These are phyloP conservation scores for Molanna angustata DNA, from an alignment of 2,888 invertebrate species.

Conservation along the genomic window DNA sequence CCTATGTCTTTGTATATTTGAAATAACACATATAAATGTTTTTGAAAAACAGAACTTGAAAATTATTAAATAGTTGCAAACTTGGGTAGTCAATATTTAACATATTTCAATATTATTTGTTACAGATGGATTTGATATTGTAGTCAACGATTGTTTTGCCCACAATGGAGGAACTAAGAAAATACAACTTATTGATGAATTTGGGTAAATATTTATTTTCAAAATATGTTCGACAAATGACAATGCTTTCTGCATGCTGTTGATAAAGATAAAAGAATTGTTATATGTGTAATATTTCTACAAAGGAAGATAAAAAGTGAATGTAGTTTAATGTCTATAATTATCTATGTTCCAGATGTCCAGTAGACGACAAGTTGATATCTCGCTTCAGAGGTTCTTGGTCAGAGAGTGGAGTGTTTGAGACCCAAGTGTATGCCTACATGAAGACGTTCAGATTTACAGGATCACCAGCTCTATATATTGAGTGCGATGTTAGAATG, in stretches of 20 bases:
- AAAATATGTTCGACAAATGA: neutral
- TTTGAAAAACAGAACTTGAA: too few species aligned
- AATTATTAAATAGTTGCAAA: too few species aligned
- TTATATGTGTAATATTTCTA: too few species aligned
- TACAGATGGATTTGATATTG: constrained; percentile 90
- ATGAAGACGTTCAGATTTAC: constrained; percentile 95
- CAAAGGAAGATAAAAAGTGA: constrained; percentile 11
- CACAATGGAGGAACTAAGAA: constrained; percentile 91
- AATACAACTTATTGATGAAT: constrained; percentile 89
- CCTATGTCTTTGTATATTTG: too few species aligned
- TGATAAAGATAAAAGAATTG: too few species aligned
- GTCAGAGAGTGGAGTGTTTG: constrained; percentile 86
- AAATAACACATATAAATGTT: too few species aligned
- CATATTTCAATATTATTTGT: constrained; percentile 31
- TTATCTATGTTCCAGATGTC: constrained; percentile 79
- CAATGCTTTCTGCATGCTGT: too few species aligned
- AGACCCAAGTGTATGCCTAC: constrained; percentile 92
- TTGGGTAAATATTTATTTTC: constrained; percentile 59
- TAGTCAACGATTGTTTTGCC: constrained; percentile 91
- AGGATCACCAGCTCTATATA: constrained; percentile 89
- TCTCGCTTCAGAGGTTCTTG: constrained; percentile 91
- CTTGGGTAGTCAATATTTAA: too few species aligned
- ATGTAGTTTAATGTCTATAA: constrained; percentile 1
- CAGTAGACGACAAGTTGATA: constrained; percentile 89
- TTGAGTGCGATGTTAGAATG: constrained; percentile 94